Conservation (phyloP, 2,888 invertebrate genomes). For the Arctia plantaginis region DNA sequence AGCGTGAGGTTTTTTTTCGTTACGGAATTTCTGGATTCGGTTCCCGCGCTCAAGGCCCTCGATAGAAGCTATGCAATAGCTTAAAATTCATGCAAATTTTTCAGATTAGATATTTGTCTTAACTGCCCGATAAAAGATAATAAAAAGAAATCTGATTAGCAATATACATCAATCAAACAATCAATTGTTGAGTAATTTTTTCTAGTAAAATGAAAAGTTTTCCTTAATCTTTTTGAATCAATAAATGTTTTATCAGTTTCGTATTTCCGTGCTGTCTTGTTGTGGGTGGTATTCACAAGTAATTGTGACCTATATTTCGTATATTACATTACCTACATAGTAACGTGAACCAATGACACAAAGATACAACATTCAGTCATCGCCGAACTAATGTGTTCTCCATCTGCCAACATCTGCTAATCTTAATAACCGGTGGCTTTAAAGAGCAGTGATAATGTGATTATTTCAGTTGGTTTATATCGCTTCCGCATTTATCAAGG, state of each 20-base stretch:
- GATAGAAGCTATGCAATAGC: too few species aligned
- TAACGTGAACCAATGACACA: constrained; percentile 17
- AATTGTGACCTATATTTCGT: constrained; percentile 8
- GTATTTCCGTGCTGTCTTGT: background rate
- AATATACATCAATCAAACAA: too few species aligned
- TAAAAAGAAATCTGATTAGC: too few species aligned
- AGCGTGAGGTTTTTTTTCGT: too few species aligned
- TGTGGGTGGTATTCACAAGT: background rate
- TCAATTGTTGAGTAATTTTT: background rate
- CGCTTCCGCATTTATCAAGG: constrained; percentile 48
- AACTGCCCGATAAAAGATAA: too few species aligned
- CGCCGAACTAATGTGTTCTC: constrained; percentile 14
- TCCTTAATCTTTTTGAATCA: background rate
- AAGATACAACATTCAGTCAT: constrained; percentile 17
- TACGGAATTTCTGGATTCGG: too few species aligned
- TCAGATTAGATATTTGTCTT: too few species aligned
- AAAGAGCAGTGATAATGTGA: constrained; percentile 35
- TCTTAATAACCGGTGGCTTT: constrained; percentile 26
- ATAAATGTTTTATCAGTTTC: constrained; percentile 1
- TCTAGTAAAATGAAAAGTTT: background rate
- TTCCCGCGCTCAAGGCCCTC: too few species aligned
- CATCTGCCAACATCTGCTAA: constrained; percentile 18
- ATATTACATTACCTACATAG: constrained; percentile 1
- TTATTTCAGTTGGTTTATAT: constrained; percentile 23
- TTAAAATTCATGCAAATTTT: too few species aligned